A percentile compares a stretch with the other conserved stretches of the same genome.
These are phyloP conservation scores for Eutrigla gurnardus DNA, from an alignment of 2,797 vertebrate genomes.

Conservation along the genomic window DNA sequence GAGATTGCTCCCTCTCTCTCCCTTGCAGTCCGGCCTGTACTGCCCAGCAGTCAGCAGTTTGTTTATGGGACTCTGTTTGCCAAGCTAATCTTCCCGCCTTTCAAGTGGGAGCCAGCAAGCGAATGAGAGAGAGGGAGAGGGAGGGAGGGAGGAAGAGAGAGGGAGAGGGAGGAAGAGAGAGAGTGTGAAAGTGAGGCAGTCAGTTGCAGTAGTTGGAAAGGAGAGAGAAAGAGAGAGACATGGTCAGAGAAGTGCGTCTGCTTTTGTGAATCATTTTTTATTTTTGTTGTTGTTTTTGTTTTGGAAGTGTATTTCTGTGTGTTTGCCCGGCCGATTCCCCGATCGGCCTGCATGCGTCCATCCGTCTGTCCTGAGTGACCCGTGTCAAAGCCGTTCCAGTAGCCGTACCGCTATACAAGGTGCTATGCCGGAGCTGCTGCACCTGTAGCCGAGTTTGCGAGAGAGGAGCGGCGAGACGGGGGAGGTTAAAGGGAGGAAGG, in stretches of 20 bases:
- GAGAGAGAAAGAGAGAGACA: conserved; percentile 60
- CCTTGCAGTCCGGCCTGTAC: conserved; percentile 74
- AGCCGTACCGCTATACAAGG: conserved; percentile 27
- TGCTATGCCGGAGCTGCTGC: conserved; percentile 65
- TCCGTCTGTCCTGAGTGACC: neutral
- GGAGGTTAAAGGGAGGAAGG: conserved; percentile 42
- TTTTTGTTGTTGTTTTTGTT: conserved; percentile 17
- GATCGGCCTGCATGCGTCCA: neutral
- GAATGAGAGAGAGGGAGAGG: conserved; percentile 18
- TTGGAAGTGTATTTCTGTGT: conserved; percentile 9
- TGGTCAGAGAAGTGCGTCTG: conserved; percentile 56
- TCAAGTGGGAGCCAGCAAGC: conserved; percentile 76
- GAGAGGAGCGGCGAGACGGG: conserved; percentile 32
- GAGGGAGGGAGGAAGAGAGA: conserved; percentile 7
- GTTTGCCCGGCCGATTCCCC: neutral
- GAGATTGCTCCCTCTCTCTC: conserved; percentile 55
- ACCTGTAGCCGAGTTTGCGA: conserved; percentile 73
- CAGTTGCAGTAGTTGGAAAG: conserved; percentile 71
- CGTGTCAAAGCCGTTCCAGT: neutral
- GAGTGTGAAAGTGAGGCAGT: conserved; percentile 75
- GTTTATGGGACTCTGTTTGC: conserved; percentile 85
- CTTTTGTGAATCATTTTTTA: conserved; percentile 60
- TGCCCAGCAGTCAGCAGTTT: conserved; percentile 83
- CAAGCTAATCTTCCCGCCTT: conserved; percentile 85
- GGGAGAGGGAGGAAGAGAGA: conserved; percentile 6